These are phyloP conservation scores for Trimorus sp. DNA, from an alignment of 2,888 invertebrate species.

Conservation along the genomic window DNA sequence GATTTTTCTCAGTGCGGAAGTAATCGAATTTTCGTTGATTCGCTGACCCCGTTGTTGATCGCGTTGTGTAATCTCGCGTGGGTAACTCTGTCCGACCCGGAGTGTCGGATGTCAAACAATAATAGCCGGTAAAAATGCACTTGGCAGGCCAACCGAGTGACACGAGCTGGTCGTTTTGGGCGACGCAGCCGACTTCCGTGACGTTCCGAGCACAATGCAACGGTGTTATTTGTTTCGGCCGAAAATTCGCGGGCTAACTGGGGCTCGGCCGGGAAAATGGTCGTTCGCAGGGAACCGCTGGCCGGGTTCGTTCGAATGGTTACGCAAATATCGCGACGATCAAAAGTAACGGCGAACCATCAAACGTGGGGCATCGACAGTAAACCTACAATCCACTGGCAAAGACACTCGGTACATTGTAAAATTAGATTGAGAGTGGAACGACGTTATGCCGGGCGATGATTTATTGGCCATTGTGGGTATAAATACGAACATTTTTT, in stretches of 20 bases:
- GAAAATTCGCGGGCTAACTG: slow-evolving; percentile 21
- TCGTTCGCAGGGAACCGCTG: slow-evolving; percentile 39
- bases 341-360: slow-evolving; percentile 52
- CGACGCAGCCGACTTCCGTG: neutral
- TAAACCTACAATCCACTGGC: neutral
- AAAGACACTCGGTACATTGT: slow-evolving; percentile 23
- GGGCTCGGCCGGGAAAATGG: slow-evolving; percentile 19
- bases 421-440: slow-evolving; percentile 36
- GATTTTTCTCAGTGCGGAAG: neutral
- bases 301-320: slow-evolving; percentile 20
- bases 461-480: no score
- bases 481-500: neutral
- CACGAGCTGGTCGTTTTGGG: slow-evolving; percentile 32
- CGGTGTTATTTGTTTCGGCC: slow-evolving; percentile 25
- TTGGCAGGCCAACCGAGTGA: slow-evolving; percentile 27
- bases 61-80: no score
- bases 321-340: slow-evolving; percentile 45
- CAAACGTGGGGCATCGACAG: slow-evolving; percentile 40
- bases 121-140: slow-evolving; percentile 33
- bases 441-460: neutral
- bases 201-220: no score
- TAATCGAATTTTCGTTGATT: neutral
- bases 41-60: no score
- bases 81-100: slow-evolving; percentile 4
- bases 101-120: slow-evolving; percentile 40